phyloP scores from a whole-genome alignment of 2,888 invertebrate species.

The Trichopoda pennipes region DNA sequence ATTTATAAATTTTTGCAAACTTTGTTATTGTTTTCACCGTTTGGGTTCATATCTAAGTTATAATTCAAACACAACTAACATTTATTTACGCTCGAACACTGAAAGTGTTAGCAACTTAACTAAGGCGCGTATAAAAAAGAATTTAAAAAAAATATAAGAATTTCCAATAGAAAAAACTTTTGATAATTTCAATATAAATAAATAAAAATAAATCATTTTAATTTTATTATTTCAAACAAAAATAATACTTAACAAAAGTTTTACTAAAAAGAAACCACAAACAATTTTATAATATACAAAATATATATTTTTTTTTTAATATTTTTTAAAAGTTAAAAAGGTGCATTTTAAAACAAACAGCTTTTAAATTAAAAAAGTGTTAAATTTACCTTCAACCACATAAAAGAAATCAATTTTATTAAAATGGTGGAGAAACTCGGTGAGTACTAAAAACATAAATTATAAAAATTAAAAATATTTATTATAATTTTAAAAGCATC shows the following conservation, averaged over 20 bases:
- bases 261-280: background rate
- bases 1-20: slow-evolving; percentile 60
- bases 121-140: slow-evolving; percentile 52
- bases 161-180: slow-evolving; percentile 24
- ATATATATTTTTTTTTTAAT: no score
- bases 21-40: slow-evolving; percentile 47
- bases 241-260: background rate
- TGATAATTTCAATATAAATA: slow-evolving; percentile 20
- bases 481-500: background rate
- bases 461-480: background rate
- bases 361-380: slow-evolving; percentile 1
- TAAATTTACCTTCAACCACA: background rate
- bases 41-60: slow-evolving; percentile 66
- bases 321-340: no score
- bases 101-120: slow-evolving; percentile 77
- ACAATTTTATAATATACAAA: no score
- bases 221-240: background rate
- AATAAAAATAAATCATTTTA: background rate
- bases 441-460: slow-evolving; percentile 35
- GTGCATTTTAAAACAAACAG: background rate
- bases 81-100: slow-evolving; percentile 80
- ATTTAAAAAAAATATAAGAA: slow-evolving; percentile 13
- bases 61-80: slow-evolving; percentile 71
- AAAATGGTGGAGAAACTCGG: slow-evolving; percentile 65
- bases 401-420: background rate